A percentile compares a stretch with the other conserved stretches of the same genome.
These are phyloP conservation scores for Drosophila repletoides DNA, from an alignment of 1,140 invertebrate species.

Conservation along the genomic window DNA sequence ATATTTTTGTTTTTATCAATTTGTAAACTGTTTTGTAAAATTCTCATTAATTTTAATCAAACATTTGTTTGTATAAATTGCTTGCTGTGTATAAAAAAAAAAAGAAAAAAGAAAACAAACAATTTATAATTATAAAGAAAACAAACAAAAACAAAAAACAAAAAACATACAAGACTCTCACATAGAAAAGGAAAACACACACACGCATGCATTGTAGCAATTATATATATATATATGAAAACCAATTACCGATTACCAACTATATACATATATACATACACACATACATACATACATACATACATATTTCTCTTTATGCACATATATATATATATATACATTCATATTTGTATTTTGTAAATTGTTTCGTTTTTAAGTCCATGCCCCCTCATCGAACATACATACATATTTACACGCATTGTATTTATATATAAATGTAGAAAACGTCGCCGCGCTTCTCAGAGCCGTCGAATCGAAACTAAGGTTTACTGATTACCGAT, in stretches of 20 bases:
- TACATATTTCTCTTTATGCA: slow-evolving; percentile 20
- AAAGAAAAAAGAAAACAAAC: slow-evolving; percentile 15
- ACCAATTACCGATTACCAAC: slow-evolving; percentile 14
- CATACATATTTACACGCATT: slow-evolving; percentile 55
- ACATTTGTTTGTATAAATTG: slow-evolving; percentile 44
- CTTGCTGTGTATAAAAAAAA: slow-evolving; percentile 37
- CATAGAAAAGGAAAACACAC: slow-evolving; percentile 5
- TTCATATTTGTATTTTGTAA: slow-evolving; percentile 66
- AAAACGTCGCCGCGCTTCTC: slow-evolving; percentile 20
- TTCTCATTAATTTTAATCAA: slow-evolving; percentile 60
- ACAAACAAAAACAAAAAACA: slow-evolving; percentile 5
- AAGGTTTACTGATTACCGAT: slow-evolving; percentile 60
- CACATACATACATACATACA: slow-evolving; percentile 22
- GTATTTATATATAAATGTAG: slow-evolving; percentile 66
- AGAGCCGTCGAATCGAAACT: slow-evolving; percentile 26
- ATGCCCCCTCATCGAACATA: slow-evolving; percentile 29
- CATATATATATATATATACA: slow-evolving; percentile 38
- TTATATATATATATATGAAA: slow-evolving; percentile 9
- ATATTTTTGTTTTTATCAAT: slow-evolving; percentile 61
- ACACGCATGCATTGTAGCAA: slow-evolving; percentile 33
- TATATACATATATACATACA: slow-evolving; percentile 9
- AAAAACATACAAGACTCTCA: slow-evolving; percentile 28
- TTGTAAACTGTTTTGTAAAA: slow-evolving; percentile 61
- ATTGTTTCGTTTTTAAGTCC: slow-evolving; percentile 68
- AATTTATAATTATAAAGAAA: no score